Percentiles rank a stretch among this genome's conserved stretches.
Conservation (phyloP, 1,140 invertebrate species). For the Bathynomus jamesi region DNA sequence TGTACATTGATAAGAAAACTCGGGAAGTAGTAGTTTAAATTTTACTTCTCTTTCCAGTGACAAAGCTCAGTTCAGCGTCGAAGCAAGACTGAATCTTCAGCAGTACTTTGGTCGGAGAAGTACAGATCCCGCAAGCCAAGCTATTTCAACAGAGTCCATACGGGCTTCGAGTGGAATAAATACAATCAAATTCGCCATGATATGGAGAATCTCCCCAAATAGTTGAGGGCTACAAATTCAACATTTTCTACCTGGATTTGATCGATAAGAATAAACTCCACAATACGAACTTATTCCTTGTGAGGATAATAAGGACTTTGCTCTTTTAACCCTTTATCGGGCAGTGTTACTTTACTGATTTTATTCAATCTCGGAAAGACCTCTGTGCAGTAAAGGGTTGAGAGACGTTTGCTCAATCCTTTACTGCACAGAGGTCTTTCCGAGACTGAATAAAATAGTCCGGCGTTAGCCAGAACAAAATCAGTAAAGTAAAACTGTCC, state of each 20-base stretch:
- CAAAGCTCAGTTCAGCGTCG: slow-evolving; percentile 87
- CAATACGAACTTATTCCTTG: slow-evolving; percentile 86
- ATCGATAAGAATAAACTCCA: slow-evolving; percentile 90
- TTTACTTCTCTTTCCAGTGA: slow-evolving; percentile 48
- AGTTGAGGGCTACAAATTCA: slow-evolving; percentile 99
- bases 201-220: slow-evolving; percentile 99
- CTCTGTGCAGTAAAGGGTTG: no score
- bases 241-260: slow-evolving; percentile 99
- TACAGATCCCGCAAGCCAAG: slow-evolving; percentile 93
- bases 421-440: no score
- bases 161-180: slow-evolving; percentile 99
- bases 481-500: no score
- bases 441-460: no score
- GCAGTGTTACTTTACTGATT: no score
- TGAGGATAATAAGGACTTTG: slow-evolving; percentile 88
- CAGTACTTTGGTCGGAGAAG: slow-evolving; percentile 96
- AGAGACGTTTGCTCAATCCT: no score
- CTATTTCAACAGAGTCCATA: slow-evolving; percentile 89
- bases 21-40: background rate
- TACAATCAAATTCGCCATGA: slow-evolving; percentile 99
- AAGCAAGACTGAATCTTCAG: slow-evolving; percentile 73
- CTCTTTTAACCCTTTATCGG: no score
- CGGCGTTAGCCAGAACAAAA: no score
- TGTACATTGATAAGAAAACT: no score
- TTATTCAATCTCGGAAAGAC: no score